Percentiles rank a stretch among this genome's conserved stretches.
Evolutionary conservation across 2,888 invertebrate genomes (phyloP).

Genomic region (Hyles lineata): DNA sequence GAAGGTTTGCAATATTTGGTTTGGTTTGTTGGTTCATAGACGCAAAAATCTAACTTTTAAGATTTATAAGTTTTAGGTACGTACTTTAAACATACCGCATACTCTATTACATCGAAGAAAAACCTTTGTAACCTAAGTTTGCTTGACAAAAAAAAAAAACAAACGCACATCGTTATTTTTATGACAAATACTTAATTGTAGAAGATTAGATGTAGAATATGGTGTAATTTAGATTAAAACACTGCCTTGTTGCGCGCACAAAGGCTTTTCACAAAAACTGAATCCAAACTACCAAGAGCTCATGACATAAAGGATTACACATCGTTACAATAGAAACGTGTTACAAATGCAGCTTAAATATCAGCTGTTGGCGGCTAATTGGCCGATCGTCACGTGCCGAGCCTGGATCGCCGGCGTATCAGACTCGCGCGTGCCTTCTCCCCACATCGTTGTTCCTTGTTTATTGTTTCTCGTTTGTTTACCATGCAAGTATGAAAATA

Average conservation of each 20-base stretch:
- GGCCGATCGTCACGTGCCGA: neutral
- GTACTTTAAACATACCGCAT: too few relatives aligned
- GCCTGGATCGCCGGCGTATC: neutral
- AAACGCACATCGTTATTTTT: too few relatives aligned
- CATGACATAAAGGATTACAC: conserved; percentile 3
- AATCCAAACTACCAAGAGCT: neutral
- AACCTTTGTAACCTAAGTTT: too few relatives aligned
- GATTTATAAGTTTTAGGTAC: too few relatives aligned
- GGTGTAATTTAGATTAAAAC: too few relatives aligned
- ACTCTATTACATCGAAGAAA: too few relatives aligned
- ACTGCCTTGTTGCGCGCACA: neutral
- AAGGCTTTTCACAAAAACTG: neutral
- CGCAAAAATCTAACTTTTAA: too few relatives aligned
- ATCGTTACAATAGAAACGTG: conserved; percentile 16
- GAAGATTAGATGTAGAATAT: too few relatives aligned
- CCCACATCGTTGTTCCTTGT: neutral
- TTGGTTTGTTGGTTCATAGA: too few relatives aligned
- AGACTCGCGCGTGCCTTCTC: neutral
- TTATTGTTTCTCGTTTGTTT: neutral
- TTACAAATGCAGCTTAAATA: neutral
- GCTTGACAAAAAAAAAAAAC: too few relatives aligned
- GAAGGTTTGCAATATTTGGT: too few relatives aligned
- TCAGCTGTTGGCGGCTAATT: conserved; percentile 3
- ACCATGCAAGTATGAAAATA: neutral
- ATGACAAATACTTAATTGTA: too few relatives aligned